These are phyloP conservation scores for Varecia variegata DNA, from an alignment of 2,797 vertebrate genomes.

Conservation along the genomic window DNA sequence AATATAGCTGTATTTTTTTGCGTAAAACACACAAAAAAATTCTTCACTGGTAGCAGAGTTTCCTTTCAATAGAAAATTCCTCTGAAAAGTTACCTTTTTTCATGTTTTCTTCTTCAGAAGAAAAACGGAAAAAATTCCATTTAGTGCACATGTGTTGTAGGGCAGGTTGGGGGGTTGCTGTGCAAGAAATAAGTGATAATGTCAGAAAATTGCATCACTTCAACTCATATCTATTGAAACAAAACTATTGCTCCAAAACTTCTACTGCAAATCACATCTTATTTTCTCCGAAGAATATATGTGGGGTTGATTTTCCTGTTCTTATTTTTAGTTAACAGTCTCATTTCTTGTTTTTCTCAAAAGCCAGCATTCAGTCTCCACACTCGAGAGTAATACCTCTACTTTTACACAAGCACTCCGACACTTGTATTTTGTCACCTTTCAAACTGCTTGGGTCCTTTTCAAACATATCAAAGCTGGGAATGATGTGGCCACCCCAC, in stretches of 20 bases:
- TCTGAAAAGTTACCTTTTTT: background rate
- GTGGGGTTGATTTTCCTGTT: background rate
- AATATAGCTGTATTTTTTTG: background rate
- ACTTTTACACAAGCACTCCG: background rate
- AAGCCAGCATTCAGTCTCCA: background rate
- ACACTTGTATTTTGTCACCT: background rate
- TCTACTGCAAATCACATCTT: background rate
- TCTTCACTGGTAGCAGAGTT: background rate
- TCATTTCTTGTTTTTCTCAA: background rate
- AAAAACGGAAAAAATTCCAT: background rate
- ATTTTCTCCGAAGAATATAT: background rate
- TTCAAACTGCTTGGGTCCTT: background rate
- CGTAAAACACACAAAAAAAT: background rate
- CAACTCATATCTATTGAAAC: background rate
- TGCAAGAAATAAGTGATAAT: background rate
- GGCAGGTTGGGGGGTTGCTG: background rate
- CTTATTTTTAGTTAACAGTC: background rate
- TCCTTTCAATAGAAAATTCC: background rate
- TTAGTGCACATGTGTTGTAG: background rate
- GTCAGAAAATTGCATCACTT: background rate
- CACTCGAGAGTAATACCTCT: background rate
- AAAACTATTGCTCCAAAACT: background rate
- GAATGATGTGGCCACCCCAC: background rate
- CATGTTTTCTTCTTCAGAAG: background rate
- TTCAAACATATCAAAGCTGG: background rate